Base-by-base conservation (phyloP, 2,113 vertebrate genomes). In the Corvus hawaiiensis region DNA sequence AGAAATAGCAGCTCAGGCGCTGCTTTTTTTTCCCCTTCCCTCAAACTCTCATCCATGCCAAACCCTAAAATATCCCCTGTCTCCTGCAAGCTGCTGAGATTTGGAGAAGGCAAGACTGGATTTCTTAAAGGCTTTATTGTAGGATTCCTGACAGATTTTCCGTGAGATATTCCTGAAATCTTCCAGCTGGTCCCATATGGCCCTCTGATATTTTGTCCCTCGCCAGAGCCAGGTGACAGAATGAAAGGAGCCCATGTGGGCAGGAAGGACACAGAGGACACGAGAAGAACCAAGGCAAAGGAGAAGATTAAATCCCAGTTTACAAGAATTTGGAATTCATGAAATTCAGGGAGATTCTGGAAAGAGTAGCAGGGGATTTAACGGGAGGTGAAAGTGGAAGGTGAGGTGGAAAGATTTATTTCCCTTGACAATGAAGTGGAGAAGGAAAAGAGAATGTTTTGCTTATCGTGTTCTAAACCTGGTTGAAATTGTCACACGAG, bases 1-100 rank as follows among this genome's bases (percentile, higher is more conserved):
- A 93, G 94, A 96, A 96, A 96, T 93, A 97, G 94, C 84, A 88
- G 73, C 82, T 90, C 88, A 94, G 83, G 76, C 82, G 18, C 55
- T n/a, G 55, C 6, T 32, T 66, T 28, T 30, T 9, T 30, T 7
- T 5, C 2, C 0, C 9, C 8, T 46, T 30, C 51, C 72, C 82
- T 84, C 48, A n/a, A 59, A 83, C 48, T 26, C 75, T 95, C 56
- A 81, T 66, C 90, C 61, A n/a, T 84, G 85, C 35, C 33, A 91
- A 95, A 90, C 27, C 76, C 76, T 41, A 90, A 97, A 96, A 97
- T 97, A 96, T 86, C 87, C 85, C 84, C 82, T n/a, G 46, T 58
- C 77, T 91, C 56, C 64, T 49, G 79, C 92, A 92, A 92, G 84
- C 93, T 96, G 92, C 83, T 71, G 90, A 88, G 90, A 41, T 93